A percentile compares a stretch with the other conserved stretches of the same genome.
phyloP scores from a whole-genome alignment of 1,140 invertebrate species.

The Dendroctonus valens region DNA sequence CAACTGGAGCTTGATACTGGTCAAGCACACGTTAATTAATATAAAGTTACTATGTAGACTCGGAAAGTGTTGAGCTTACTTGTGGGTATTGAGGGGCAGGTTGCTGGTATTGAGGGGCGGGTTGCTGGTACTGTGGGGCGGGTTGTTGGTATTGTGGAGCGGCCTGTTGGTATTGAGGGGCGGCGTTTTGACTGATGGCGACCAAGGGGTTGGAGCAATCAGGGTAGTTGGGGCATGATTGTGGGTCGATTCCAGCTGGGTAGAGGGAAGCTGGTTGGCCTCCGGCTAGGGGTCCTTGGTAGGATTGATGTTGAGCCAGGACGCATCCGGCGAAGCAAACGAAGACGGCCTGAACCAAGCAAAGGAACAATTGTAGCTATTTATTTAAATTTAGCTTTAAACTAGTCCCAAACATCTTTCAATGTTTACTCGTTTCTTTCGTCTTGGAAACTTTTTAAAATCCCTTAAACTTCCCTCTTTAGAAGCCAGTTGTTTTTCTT shows the following conservation, averaged over 20 bases:
- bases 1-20: conserved; percentile 34
- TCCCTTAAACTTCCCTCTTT: too few relatives aligned
- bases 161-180: conserved; percentile 27
- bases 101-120: conserved; percentile 28
- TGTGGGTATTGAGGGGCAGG: conserved; percentile 31
- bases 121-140: conserved; percentile 29
- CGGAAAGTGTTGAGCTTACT: conserved; percentile 12
- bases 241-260: conserved; percentile 48
- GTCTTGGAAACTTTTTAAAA: too few relatives aligned
- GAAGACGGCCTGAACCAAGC: conserved; percentile 41
- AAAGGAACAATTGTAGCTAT: too few relatives aligned
- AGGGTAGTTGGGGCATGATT: conserved; percentile 50
- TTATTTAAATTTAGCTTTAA: too few relatives aligned
- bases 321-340: conserved; percentile 40
- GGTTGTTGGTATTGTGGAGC: conserved; percentile 33
- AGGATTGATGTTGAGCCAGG: conserved; percentile 36
- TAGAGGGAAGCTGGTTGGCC: conserved; percentile 46
- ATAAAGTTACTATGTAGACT: too few relatives aligned
- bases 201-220: conserved; percentile 47
- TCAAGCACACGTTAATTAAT: not conserved
- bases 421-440: too few relatives aligned
- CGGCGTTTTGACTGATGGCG: conserved; percentile 38
- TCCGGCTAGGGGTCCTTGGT: conserved; percentile 46
- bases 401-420: too few relatives aligned
- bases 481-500: too few relatives aligned